Base-by-base conservation (phyloP, 2,888 invertebrate genomes). In the Chrysotoxum bicinctum region DNA sequence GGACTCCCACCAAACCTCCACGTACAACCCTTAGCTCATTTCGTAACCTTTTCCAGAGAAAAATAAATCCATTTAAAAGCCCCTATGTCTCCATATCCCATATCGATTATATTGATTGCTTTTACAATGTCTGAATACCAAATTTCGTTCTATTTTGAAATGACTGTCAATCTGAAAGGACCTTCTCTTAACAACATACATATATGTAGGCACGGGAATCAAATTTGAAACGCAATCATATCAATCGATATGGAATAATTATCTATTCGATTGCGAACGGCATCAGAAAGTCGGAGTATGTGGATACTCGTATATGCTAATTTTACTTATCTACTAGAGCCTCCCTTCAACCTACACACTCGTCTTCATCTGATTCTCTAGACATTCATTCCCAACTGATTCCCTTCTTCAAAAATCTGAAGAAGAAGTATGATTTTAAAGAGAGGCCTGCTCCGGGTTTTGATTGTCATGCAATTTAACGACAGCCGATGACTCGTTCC, bases 391-490 rank as follows among this genome's bases (percentile, higher is more conserved):
- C 70, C 35, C 50, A 75, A 75, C 60, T 64, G 58, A 37, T 35
- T 75, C 32, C 70, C 62, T 19, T 32, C 12, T 69, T 40, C 37
- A 50, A 14, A 69, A 56, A 45, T 66, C 26, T 58, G 26, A 37
- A 23, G 9, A 69, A 45, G 14, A 74, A 54, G 50, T 73, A 50
- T 40, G 43, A 32, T 56, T 52, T 35, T 37, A 23, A 35, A 50
- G 40, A 64, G 32, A 45, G 48, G 45, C 43, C 62, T 26, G 10
- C 60, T 60, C 68, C 40, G 35, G 26, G 19, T 48, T 66, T 66
- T 43, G 74, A 68, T 68, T 74, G 35, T 81, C 76, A 80, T 79
- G 74, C 79, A 73, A 78, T 83, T 83, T 77, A 73, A 83, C 62
- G 79, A 80, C 80, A 80, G 56, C 43, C 66, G 81, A 77, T 77